Conservation (phyloP, 2,797 vertebrate genomes). For the Apogon hyalosoma region DNA sequence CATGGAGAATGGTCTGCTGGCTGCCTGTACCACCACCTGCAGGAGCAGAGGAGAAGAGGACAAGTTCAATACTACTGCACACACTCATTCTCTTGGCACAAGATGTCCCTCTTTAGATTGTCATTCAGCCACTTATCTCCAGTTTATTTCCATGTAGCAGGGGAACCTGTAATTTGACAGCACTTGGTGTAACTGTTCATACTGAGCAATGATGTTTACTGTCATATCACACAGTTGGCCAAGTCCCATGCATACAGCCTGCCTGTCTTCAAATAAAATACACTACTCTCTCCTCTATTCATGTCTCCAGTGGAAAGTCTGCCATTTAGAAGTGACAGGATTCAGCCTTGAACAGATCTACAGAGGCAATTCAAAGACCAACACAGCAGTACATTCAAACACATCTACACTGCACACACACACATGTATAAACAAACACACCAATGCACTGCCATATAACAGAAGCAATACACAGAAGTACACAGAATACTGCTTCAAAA, state of each 20-base stretch:
- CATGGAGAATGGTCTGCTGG: slow-evolving; percentile 96
- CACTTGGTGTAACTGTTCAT: slow-evolving; percentile 42
- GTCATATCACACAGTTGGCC: slow-evolving; percentile 50
- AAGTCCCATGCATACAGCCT: slow-evolving; percentile 38
- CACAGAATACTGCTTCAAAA: slow-evolving; percentile 24
- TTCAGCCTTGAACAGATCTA: slow-evolving; percentile 60
- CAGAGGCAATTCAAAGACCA: slow-evolving; percentile 58
- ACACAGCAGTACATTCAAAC: slow-evolving; percentile 33
- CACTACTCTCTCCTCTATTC: slow-evolving; percentile 42
- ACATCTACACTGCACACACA: slow-evolving; percentile 8
- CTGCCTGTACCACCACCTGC: slow-evolving; percentile 90
- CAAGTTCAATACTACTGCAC: slow-evolving; percentile 30
- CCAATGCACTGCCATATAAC: neutral
- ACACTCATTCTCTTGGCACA: neutral
- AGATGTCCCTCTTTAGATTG: slow-evolving; percentile 36
- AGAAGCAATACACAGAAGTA: slow-evolving; percentile 12
- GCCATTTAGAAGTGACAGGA: slow-evolving; percentile 65
- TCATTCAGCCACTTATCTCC: slow-evolving; percentile 36
- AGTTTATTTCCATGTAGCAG: slow-evolving; percentile 25
- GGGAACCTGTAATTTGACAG: slow-evolving; percentile 44
- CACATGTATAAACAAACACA: slow-evolving; percentile 11
- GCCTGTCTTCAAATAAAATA: slow-evolving; percentile 54
- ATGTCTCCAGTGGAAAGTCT: slow-evolving; percentile 52
- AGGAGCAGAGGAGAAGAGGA: slow-evolving; percentile 51
- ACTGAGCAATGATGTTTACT: slow-evolving; percentile 57